Base-by-base conservation (phyloP, 2,888 invertebrate species). In the Odontothrips loti region DNA sequence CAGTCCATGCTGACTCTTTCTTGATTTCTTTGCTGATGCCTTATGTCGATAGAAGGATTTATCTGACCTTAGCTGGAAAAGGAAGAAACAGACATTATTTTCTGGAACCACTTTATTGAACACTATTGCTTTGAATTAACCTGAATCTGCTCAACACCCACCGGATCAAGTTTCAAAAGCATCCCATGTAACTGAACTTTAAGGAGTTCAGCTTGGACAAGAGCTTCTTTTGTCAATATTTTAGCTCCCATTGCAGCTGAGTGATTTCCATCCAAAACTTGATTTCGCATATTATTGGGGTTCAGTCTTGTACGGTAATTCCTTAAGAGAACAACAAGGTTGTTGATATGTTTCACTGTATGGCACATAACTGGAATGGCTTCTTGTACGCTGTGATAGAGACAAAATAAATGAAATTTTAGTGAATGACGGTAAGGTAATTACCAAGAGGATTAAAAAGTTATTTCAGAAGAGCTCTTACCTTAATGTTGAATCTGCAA, bases 181-280 rank as follows among this genome's bases (percentile, higher is more conserved):
- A 75, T 75, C 23, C 68, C 68, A 75, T 75, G 68, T 12, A 75
- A 27, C 68, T 75, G 68, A 11, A 75, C 68, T 75, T 75, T 75
- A 12, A 75, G 27, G 4, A 75, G 27, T 27, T 75, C 68, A 23
- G 68, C 68, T 75, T 75, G 68, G 27, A 27, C 68, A 2, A 75
- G 23, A 27, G 68, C 68, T 75, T 75, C 68, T 12, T 27, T 75
- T 23, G 68, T 75, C 27, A 75, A 27, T 8, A 75, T 75, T 12
- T 75, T 75, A 27, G 68, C 68, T 11, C 68, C 68, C 10, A 75
- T 23, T 12, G 68, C 68, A 75, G 68, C 68, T 0, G 68, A 75
- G 27, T 75, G 68, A 9, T 27, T n/a, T 8, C 1, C 12, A 27
- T 75, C 68, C 27, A 75, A 23, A 12, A 75, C 27, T 12, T 75